These are phyloP conservation scores for Hydrotaea cyrtoneurina DNA, from an alignment of 2,888 invertebrate genomes.

Conservation along the genomic window DNA sequence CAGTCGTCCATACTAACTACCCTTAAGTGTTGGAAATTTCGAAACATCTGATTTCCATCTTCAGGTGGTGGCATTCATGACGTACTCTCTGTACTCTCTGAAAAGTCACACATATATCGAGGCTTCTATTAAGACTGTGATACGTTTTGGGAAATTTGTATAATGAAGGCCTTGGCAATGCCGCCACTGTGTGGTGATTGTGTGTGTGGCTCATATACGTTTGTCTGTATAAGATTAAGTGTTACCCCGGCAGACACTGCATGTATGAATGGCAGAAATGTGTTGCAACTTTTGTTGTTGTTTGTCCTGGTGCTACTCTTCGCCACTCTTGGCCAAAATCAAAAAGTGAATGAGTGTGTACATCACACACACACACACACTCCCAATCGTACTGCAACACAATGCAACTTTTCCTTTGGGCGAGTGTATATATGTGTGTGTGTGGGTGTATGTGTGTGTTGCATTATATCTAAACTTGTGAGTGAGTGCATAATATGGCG, in stretches of 20 bases:
- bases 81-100: too few species aligned
- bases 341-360: slow-evolving; percentile 13
- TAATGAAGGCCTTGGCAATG: too few species aligned
- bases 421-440: neutral
- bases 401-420: slow-evolving; percentile 15
- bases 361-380: neutral
- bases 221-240: slow-evolving; percentile 62
- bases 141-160: too few species aligned
- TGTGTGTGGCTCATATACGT: neutral
- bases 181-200: neutral
- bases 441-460: slow-evolving; percentile 11
- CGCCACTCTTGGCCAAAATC: slow-evolving; percentile 54
- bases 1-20: too few species aligned
- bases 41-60: too few species aligned
- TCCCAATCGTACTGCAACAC: neutral
- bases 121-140: too few species aligned
- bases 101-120: too few species aligned
- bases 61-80: too few species aligned
- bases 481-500: slow-evolving; percentile 30
- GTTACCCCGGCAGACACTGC: slow-evolving; percentile 65
- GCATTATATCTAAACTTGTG: slow-evolving; percentile 23
- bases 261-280: slow-evolving; percentile 53
- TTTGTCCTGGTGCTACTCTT: slow-evolving; percentile 43
- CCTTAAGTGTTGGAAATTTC: too few species aligned
- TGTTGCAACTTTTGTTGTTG: slow-evolving; percentile 61